Evolutionary conservation across 37 sponge, comb jelly and placozoan genomes (phyloP).

Genomic region (Halisarca cf. caerulea): DNA sequence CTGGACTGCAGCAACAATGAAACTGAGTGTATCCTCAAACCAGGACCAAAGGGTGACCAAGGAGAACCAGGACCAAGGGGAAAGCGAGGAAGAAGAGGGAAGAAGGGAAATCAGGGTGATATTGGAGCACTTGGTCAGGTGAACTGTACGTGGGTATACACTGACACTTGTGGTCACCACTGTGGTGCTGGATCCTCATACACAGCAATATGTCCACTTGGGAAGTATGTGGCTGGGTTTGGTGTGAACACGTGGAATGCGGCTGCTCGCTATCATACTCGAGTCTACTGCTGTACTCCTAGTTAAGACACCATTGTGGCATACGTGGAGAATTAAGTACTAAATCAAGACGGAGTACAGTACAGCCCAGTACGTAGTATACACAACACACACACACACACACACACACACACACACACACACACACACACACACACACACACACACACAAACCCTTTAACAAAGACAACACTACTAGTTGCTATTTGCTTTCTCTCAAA

Average conservation of each 20-base stretch:
- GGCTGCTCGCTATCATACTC: not conserved
- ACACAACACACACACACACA: too few species aligned
- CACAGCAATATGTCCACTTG: not conserved
- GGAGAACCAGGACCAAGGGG: not conserved
- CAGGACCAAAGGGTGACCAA: conserved; percentile 20
- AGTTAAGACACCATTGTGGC: too few species aligned
- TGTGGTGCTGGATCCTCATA: conserved; percentile 8
- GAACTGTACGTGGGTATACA: conserved; percentile 8
- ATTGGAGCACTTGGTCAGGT: not conserved
- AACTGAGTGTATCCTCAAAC: not conserved
- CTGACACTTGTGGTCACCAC: conserved; percentile 14
- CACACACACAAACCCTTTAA: too few species aligned
- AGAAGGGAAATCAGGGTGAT: not conserved
- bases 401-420: too few species aligned
- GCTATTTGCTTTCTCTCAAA: too few species aligned
- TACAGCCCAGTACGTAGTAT: too few species aligned
- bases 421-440: too few species aligned
- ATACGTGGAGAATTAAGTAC: too few species aligned
- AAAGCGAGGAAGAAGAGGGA: not conserved
- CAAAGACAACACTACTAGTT: too few species aligned
- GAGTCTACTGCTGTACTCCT: not conserved
- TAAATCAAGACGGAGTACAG: too few species aligned
- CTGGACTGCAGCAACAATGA: not conserved
- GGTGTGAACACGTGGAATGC: not conserved
- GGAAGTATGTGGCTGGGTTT: conserved; percentile 9